Conservation (phyloP, 2,797 vertebrate species). For the Buceros bicornis region DNA sequence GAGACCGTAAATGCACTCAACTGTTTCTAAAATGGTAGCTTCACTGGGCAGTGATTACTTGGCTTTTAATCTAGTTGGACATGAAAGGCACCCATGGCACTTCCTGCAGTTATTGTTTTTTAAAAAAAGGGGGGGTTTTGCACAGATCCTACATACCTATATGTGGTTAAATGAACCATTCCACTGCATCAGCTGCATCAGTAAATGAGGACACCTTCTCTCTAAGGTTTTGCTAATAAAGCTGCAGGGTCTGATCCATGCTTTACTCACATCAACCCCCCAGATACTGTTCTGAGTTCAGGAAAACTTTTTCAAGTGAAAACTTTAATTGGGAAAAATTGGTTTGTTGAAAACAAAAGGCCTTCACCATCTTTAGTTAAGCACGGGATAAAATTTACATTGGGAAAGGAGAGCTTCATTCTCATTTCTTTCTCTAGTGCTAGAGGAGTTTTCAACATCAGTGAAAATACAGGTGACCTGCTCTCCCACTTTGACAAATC, state of each 20-base stretch:
- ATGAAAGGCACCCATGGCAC: not conserved
- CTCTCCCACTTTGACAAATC: not conserved
- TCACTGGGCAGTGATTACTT: not conserved
- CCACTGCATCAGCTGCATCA: not conserved
- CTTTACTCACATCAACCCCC: not conserved
- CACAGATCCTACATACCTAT: not conserved
- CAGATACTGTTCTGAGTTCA: not conserved
- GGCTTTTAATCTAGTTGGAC: not conserved
- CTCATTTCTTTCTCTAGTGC: not conserved
- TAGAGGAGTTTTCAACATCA: not conserved
- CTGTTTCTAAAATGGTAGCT: not conserved
- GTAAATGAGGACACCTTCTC: not conserved
- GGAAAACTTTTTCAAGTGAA: not conserved
- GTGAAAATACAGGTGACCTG: not conserved
- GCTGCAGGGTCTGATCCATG: not conserved
- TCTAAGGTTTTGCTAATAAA: not conserved
- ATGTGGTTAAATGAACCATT: not conserved
- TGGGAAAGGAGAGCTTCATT: not conserved
- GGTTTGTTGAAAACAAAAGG: not conserved
- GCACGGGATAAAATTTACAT: not conserved
- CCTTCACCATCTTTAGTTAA: not conserved
- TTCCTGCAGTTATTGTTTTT: not conserved
- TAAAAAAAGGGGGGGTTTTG: accelerated
- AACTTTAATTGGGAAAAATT: not conserved
- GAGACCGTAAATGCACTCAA: not conserved